Percentiles rank a stretch among this genome's conserved stretches.
Conservation (phyloP, 2,113 vertebrate genomes). For the Sorex araneus region DNA sequence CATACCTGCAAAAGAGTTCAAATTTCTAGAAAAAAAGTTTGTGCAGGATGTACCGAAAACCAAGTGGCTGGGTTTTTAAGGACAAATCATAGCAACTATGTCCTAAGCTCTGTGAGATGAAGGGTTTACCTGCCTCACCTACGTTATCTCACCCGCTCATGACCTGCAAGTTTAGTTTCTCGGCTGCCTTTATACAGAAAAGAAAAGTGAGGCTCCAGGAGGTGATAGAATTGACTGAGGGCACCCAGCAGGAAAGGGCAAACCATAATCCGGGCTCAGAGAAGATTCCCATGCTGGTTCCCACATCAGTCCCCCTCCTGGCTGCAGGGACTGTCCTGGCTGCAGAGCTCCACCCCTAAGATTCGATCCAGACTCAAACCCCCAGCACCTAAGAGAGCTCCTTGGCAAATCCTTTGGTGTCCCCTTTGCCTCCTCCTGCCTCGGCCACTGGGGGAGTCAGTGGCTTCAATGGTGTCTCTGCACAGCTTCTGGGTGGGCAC, state of each 20-base stretch:
- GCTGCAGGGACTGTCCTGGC: background rate
- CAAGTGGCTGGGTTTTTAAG: background rate
- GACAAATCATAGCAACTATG: background rate
- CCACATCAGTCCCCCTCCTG: background rate
- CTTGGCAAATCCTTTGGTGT: background rate
- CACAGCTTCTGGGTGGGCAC: accelerated
- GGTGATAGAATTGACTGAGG: background rate
- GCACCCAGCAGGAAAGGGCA: background rate
- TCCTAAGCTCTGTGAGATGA: background rate
- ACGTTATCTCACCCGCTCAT: background rate
- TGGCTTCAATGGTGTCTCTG: background rate
- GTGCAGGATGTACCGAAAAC: background rate
- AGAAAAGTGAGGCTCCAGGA: background rate
- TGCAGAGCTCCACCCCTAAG: background rate
- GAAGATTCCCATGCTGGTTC: background rate
- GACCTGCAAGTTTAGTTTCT: background rate
- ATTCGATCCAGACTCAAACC: background rate
- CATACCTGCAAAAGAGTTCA: background rate
- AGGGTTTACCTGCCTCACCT: background rate
- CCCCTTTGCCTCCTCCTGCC: background rate
- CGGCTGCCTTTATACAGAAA: background rate
- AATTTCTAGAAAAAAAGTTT: constrained; percentile 3
- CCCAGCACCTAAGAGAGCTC: constrained; percentile 19
- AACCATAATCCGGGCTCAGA: background rate
- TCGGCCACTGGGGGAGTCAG: background rate